Percentiles rank a stretch among this genome's conserved stretches.
phyloP scores from a whole-genome alignment of 2,888 invertebrate species.

The Ashinkailepas kermadecensis region DNA sequence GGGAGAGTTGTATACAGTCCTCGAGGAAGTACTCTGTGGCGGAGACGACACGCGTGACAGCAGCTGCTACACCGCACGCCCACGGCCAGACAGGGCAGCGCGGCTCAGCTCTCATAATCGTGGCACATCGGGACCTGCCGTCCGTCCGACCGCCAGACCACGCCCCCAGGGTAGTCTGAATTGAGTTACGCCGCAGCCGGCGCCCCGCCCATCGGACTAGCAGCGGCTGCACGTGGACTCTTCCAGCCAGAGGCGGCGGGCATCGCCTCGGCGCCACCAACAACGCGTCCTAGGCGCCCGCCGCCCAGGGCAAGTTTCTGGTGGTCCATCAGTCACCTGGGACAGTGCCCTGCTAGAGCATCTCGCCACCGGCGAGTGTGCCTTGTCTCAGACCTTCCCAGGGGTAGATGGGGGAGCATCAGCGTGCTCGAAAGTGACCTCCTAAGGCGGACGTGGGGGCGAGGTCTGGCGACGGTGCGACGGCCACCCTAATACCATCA shows the following conservation, averaged over 20 bases:
- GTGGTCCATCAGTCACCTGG: background rate
- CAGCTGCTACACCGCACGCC: no score
- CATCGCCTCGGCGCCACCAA: background rate
- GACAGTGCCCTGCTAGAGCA: constrained; percentile 9
- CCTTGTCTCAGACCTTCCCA: constrained; percentile 19
- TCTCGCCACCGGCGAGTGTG: constrained; percentile 1
- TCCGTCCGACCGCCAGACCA: background rate
- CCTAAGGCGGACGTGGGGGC: constrained; percentile 18
- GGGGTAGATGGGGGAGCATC: background rate
- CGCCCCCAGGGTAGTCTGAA: constrained; percentile 16
- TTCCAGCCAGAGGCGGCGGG: constrained; percentile 16
- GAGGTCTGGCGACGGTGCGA: background rate
- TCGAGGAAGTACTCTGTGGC: constrained; percentile 76
- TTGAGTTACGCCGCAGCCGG: constrained; percentile 1
- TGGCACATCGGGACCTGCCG: constrained; percentile 3
- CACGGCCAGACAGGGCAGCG: no score
- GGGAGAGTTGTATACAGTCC: constrained; percentile 79
- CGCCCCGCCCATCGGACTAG: constrained; percentile 8
- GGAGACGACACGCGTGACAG: no score
- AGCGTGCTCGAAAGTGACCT: constrained; percentile 1
- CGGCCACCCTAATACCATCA: constrained; percentile 13
- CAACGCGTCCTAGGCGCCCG: background rate
- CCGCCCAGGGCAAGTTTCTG: background rate
- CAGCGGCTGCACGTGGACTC: constrained; percentile 4
- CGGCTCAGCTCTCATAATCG: constrained; percentile 6